Conservation (phyloP, 2,888 invertebrate species). For the Nephrocerus scutellatus region DNA sequence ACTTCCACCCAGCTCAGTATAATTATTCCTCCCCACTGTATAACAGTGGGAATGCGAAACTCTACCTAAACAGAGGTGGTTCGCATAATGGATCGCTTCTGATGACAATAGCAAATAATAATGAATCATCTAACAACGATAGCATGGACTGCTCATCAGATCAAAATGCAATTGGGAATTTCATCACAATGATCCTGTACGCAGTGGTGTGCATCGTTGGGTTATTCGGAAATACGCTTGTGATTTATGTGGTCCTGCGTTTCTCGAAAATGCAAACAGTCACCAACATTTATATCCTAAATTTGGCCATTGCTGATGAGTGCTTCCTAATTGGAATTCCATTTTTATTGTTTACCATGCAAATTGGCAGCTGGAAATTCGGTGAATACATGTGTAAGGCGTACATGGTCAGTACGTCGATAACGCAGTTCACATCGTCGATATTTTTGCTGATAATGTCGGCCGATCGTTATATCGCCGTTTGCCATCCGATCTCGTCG, state of each 20-base stretch:
- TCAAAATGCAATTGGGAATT: constrained; percentile 52
- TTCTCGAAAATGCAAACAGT: constrained; percentile 95
- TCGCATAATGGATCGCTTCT: no score
- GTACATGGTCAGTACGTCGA: constrained; percentile 85
- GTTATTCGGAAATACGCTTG: constrained; percentile 80
- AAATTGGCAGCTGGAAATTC: constrained; percentile 71
- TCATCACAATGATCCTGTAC: constrained; percentile 67
- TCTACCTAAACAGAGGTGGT: no score
- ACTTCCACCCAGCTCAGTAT: no score
- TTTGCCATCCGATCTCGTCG: constrained; percentile 87
- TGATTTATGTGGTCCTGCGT: constrained; percentile 82
- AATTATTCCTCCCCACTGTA: no score
- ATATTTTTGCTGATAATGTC: constrained; percentile 90
- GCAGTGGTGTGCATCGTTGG: constrained; percentile 79
- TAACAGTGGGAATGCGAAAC: no score
- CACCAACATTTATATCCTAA: constrained; percentile 91
- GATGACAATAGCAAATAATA: no score
- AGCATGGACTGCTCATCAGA: constrained; percentile 48
- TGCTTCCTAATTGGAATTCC: constrained; percentile 88
- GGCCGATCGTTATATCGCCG: constrained; percentile 86
- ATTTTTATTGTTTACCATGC: constrained; percentile 77
- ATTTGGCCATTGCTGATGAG: constrained; percentile 87
- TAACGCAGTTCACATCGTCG: constrained; percentile 88
- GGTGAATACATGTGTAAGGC: constrained; percentile 82
- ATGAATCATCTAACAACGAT: no score